These are phyloP conservation scores for Meriones psammophilus DNA, from an alignment of 2,797 vertebrate genomes.

Conservation along the genomic window DNA sequence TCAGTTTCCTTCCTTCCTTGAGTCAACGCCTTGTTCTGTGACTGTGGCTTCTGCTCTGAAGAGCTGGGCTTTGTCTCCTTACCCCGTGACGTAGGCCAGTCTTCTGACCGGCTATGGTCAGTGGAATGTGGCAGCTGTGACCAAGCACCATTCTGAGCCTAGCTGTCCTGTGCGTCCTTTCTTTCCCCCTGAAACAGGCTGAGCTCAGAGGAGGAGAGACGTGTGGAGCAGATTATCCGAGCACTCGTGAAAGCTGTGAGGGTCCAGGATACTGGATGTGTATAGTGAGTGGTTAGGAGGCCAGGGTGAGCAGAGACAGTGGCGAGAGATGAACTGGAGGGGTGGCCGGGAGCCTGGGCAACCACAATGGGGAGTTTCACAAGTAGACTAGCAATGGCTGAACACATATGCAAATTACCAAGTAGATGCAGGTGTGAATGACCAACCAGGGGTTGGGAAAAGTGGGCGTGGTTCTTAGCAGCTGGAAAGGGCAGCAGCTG, in stretches of 20 bases:
- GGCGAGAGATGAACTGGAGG: neutral
- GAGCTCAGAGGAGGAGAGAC: neutral
- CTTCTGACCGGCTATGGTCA: neutral
- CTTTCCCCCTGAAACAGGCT: neutral
- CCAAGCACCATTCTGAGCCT: neutral
- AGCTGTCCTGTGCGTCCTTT: neutral
- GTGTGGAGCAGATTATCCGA: neutral
- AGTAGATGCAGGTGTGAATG: neutral
- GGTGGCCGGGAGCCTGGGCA: neutral
- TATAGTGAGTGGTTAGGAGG: neutral
- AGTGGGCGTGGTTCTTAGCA: neutral
- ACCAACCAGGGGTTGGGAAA: neutral
- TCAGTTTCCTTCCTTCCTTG: neutral
- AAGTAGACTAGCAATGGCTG: neutral
- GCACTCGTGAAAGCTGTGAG: neutral
- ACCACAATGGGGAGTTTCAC: neutral
- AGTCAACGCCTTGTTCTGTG: neutral
- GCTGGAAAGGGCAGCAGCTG: neutral
- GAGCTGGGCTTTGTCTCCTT: neutral
- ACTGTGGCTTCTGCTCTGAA: neutral
- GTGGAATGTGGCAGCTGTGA: neutral
- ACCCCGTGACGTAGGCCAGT: neutral
- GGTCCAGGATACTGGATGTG: neutral
- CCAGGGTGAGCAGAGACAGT: neutral
- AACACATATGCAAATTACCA: neutral